Base-by-base conservation (phyloP, 1,140 invertebrate genomes). In the Leptopilina boulardi region DNA sequence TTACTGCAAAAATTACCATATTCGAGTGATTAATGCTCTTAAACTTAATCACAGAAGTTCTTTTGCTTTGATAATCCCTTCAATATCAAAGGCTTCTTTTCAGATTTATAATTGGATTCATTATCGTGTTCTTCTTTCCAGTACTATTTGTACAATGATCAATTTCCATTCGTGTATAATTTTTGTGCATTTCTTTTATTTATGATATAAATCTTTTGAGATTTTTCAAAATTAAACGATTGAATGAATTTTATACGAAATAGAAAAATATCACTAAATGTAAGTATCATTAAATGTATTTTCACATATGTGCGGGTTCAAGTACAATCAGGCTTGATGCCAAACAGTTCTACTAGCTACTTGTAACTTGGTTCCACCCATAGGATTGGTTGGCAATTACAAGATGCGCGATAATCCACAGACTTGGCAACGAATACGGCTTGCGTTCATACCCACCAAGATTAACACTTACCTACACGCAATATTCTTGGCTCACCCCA, bases 321-420 rank as follows among this genome's bases (percentile, higher is more conserved):
- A 79, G 86, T 83, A 89, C 88, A 90, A 89, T 89, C 89, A 90
- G 89, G 89, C 89, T 91, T 88, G 87, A 90, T 90, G 89, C 89
- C 89, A 91, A 89, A 88, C 87, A 87, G 82, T 88, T 83, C 84
- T 82, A 86, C n/a, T n/a, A n/a, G 86, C 84, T 84, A 85, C 85
- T 87, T 85, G 82, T 84, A 85, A 85, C 86, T n/a, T 78, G 84
- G 84, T 88, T 86, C 82, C 87, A 86, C 88, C 85, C 84, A 81
- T 87, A 87, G 88, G 88, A 90, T 89, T 89, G 89, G 88, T 89
- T 89, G 89, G 89, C 88, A 90, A 90, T 91, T 90, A 90, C 88
- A 90, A 91, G 88, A 91, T 91, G 87, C 88, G 88, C 88, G 89
- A 91, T 90, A 90, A 91, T 91, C 89, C 88, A 85, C 87, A 89